Evolutionary conservation across 1,140 invertebrate genomes (phyloP), one percentile per base, ranked within the genome.

Genomic region (Drosophila neocordata): DNA sequence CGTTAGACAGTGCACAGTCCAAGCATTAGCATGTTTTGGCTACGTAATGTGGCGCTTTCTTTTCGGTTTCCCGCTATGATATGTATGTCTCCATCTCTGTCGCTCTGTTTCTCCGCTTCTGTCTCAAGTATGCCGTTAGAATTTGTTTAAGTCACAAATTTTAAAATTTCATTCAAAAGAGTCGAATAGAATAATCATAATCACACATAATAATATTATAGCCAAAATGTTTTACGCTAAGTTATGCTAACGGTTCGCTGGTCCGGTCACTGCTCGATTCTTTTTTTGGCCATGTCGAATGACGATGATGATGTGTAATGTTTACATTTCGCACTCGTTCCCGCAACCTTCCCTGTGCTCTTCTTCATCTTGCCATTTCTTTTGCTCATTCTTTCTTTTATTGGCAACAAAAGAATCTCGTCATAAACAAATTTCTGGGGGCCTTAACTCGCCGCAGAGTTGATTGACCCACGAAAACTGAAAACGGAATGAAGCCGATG

Each of bases 11-110:
- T 48, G 61, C 27, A 53, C 52, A 69, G 77, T 58, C 56, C 59
- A 60, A 69, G 79, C 69, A 81, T 81, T 82, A 82, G 73, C 79
- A 78, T 84, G 80, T 77, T 48, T 48, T 81, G 65, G 70, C 82
- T 88, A 87, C 83, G 83, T 87, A 88, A 88, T 87, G 77, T 82
- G 75, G 76, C 82, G 82, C 82, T 87, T 87, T 87, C 82, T 87
- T 87, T 85, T 76, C 60, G 62, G 38, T 61, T 66, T 65, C 65
- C 41, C 41, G 18, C 15, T 48, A 48, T 48, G 18, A n/a, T n/a
- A n/a, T n/a, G n/a, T n/a, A n/a, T 18, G 15, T 15, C 41, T 48
- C 34, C 11, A 12, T 35, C 34, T 35, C 34, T 35, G 11, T 35
- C 5, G 34, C 9, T 35, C 11, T 2, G 34, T 35, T 11, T 9